Evolutionary conservation across 1,140 invertebrate species (phyloP), one percentile per base, ranked within the genome.

Genomic region (Brachionus paranguensis): DNA sequence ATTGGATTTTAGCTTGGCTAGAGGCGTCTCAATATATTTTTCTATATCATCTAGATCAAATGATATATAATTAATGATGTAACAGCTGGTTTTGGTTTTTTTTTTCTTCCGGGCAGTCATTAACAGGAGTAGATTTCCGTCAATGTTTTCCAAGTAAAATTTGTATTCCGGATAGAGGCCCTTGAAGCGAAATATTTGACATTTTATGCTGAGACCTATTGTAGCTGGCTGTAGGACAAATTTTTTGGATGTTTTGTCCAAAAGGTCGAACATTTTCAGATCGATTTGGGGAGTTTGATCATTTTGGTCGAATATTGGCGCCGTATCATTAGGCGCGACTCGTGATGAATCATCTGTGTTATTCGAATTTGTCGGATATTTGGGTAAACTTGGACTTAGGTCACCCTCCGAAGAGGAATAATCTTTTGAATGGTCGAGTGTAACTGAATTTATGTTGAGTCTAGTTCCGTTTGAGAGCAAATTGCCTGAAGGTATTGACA

Each of bases 241-340:
- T 37, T 81, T 81, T 81, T 81, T 81, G 12, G 78, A 81, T 24
- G 78, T 64, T 41, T 68, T 81, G 43, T 81, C 78, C 20, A 81
- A 64, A 12, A 81, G 33, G 24, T 81, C 43, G 45, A 81, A 81
- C 3, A 81, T 76, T 27, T 47, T 76, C 72, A 76, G 43, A 29
- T 76, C 72, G 24, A 50, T 50, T 24, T 29, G 24, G 3, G 43
- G 4, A 5, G n/a, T n/a, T 27, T 47, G 7, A 5, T 50, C 20
- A 10, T n/a, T 47, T 74, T 45, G 8, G 24, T 76, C 47, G 43
- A 3, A 14, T 14, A 17, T 76, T 3, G n/a, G 20, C 17, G 12
- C 10, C 3, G 20, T 20, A 2, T 76, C 27, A 37, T 47, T 50
- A 10, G 72, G 45, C 17, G 72, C 45, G 17, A 76, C 72, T 72